Evolutionary conservation across 2,888 invertebrate species (phyloP).

Genomic region (Andrena dorsata): DNA sequence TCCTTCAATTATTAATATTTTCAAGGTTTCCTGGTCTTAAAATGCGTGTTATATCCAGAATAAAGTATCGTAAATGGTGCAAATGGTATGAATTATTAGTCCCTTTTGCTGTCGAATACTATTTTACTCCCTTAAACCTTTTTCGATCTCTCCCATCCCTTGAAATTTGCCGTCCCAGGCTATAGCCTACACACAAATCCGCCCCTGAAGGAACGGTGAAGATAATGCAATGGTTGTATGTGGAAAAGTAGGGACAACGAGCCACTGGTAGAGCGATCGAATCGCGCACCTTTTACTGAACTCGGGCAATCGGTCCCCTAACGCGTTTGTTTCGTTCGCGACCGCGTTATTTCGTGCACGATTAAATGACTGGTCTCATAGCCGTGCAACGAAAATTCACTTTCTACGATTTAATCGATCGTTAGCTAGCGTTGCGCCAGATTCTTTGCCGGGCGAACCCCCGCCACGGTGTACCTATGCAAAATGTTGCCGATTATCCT

Average conservation of each 20-base stretch:
- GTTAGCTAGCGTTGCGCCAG: slow-evolving; percentile 20
- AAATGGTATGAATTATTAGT: too few relatives aligned
- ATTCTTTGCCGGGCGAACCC: neutral
- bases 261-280: neutral
- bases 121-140: too few relatives aligned
- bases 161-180: too few relatives aligned
- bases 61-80: too few relatives aligned
- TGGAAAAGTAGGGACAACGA: neutral
- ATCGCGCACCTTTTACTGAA: slow-evolving; percentile 6
- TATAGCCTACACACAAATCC: too few relatives aligned
- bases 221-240: neutral
- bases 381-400: neutral
- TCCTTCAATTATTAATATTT: too few relatives aligned
- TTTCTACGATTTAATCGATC: slow-evolving; percentile 15
- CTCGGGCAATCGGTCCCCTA: neutral
- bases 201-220: neutral
- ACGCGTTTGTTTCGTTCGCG: neutral
- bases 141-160: too few relatives aligned
- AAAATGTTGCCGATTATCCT: slow-evolving; percentile 16
- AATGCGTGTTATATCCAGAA: too few relatives aligned
- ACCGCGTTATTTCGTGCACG: neutral
- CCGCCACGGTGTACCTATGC: neutral
- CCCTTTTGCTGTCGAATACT: too few relatives aligned
- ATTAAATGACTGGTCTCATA: slow-evolving; percentile 9
- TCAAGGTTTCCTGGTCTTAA: too few relatives aligned